A percentile compares a stretch with the other conserved stretches of the same genome.
These are phyloP conservation scores for Malachius bipustulatus DNA, from an alignment of 2,888 invertebrate species.

Conservation along the genomic window DNA sequence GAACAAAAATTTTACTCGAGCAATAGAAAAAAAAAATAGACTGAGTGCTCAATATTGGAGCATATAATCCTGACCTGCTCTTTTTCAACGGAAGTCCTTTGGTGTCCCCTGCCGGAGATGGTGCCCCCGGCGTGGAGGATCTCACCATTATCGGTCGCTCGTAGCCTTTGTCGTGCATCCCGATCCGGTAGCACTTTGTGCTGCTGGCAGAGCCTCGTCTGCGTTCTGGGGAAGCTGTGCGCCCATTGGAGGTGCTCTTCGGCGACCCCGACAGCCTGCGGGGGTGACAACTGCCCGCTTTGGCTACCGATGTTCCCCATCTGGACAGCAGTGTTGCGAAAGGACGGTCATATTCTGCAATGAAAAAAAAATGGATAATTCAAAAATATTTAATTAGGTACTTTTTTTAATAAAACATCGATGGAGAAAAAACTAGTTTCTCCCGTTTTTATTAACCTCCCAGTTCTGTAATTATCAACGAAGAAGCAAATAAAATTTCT, in stretches of 20 bases:
- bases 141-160: slow-evolving; percentile 71
- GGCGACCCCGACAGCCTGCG: slow-evolving; percentile 16
- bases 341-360: background rate
- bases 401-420: too few species aligned
- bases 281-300: slow-evolving; percentile 24
- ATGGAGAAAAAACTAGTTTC: too few species aligned
- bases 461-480: too few species aligned
- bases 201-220: slow-evolving; percentile 24
- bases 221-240: slow-evolving; percentile 30
- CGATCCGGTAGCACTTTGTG: slow-evolving; percentile 54
- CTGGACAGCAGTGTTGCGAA: background rate
- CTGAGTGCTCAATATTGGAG: too few species aligned
- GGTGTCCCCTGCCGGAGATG: slow-evolving; percentile 52
- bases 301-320: slow-evolving; percentile 38
- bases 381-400: too few species aligned
- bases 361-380: too few species aligned
- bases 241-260: slow-evolving; percentile 26
- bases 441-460: too few species aligned
- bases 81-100: slow-evolving; percentile 12
- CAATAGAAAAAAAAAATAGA: too few species aligned
- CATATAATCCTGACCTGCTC: too few species aligned
- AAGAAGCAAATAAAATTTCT: too few species aligned
- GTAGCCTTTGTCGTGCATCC: slow-evolving; percentile 47
- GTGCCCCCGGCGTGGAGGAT: slow-evolving; percentile 75
- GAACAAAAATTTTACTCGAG: too few species aligned